phyloP scores from a whole-genome alignment of 2,797 vertebrate species.

The Sciurus carolinensis region DNA sequence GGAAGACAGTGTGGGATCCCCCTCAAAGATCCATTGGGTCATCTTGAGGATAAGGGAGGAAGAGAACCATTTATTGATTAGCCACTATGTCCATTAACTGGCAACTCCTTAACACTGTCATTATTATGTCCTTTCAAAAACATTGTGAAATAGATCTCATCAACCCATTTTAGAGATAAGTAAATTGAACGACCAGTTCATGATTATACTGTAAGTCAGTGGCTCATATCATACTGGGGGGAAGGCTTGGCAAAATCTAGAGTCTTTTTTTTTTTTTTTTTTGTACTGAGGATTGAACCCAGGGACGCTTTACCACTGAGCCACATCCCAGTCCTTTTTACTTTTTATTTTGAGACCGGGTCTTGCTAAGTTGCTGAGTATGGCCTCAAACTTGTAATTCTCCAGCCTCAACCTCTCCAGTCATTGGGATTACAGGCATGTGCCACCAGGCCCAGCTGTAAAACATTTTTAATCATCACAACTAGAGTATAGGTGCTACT shows the following conservation, averaged over 20 bases:
- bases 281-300: no score
- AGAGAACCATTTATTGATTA: background rate
- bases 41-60: background rate
- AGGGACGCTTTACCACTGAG: no score
- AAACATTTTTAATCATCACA: background rate
- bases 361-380: no score
- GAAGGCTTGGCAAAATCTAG: background rate
- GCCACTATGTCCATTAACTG: background rate
- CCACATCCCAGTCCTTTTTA: no score
- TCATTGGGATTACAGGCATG: no score
- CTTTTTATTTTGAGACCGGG: no score
- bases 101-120: background rate
- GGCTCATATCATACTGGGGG: background rate
- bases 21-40: background rate
- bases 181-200: background rate
- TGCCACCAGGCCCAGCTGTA: no score
- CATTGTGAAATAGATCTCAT: constrained; percentile 32
- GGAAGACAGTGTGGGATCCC: background rate
- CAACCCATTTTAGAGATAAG: background rate
- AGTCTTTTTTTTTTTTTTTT: background rate
- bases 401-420: no score
- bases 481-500: background rate
- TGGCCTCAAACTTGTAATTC: no score
- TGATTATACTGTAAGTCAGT: constrained; percentile 15
- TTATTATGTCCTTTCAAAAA: background rate